phyloP scores from a whole-genome alignment of 1,140 invertebrate genomes.

The Ceratosolen fusciceps region DNA sequence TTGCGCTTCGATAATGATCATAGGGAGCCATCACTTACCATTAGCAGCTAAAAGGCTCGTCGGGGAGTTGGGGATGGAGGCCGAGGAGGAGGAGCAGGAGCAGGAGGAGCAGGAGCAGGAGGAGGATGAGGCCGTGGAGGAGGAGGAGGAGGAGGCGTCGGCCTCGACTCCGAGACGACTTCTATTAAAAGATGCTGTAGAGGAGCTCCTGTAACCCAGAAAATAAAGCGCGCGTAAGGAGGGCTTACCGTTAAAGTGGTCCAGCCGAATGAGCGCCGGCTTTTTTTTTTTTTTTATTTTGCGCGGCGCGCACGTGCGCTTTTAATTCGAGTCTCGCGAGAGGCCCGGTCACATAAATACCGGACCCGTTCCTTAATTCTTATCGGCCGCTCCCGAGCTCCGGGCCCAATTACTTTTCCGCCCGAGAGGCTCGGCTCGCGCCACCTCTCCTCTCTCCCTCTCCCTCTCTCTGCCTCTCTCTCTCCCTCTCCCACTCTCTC shows the following conservation, averaged over 20 bases:
- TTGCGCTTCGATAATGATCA: neutral
- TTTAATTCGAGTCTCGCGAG: constrained; percentile 4
- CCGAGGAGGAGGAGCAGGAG: no score
- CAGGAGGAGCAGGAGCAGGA: neutral
- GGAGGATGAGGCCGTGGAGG: no score
- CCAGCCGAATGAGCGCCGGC: neutral
- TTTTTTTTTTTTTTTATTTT: no score
- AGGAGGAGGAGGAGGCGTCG: no score
- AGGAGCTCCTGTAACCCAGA: constrained; percentile 9
- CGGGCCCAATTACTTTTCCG: neutral
- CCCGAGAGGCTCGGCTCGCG: no score
- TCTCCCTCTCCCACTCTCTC: no score
- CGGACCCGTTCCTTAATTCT: neutral
- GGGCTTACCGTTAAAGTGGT: constrained; percentile 21
- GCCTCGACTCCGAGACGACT: no score
- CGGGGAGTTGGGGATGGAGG: neutral
- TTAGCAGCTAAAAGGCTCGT: neutral
- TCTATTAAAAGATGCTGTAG: neutral
- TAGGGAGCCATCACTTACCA: neutral
- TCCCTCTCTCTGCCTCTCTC: no score
- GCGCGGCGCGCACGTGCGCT: neutral
- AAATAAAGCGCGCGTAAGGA: neutral
- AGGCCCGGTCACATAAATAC: neutral
- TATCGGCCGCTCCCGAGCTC: neutral
- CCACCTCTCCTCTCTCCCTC: neutral